Conservation (phyloP, 2,888 invertebrate species). For the Pristionchus entomophagus region DNA sequence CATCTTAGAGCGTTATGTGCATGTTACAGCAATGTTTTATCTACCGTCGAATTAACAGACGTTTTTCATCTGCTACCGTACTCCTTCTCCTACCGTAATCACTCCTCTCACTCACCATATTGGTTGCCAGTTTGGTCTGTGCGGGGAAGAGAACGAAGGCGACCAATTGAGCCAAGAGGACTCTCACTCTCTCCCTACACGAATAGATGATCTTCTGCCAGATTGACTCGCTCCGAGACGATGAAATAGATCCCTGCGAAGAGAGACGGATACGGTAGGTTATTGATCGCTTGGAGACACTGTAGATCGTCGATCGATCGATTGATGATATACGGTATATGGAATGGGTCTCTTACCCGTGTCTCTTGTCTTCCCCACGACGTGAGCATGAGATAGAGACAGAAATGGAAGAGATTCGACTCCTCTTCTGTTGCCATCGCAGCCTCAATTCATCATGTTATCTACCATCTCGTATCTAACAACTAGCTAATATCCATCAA, state of each 20-base stretch:
- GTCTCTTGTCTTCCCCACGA: slow-evolving; percentile 54
- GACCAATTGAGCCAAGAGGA: slow-evolving; percentile 67
- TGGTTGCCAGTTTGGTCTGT: slow-evolving; percentile 52
- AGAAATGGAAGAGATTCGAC: slow-evolving; percentile 60
- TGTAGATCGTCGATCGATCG: too few species aligned
- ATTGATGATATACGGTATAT: too few species aligned
- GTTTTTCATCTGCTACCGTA: neutral
- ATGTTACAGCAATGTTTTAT: too few species aligned
- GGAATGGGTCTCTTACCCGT: neutral
- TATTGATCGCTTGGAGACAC: neutral
- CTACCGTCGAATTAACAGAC: too few species aligned
- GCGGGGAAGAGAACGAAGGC: slow-evolving; percentile 70
- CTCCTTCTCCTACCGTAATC: neutral
- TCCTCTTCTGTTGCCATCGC: slow-evolving; percentile 58
- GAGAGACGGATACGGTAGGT: neutral
- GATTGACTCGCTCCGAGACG: slow-evolving; percentile 47
- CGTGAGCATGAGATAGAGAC: slow-evolving; percentile 59
- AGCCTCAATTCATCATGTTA: slow-evolving; percentile 9
- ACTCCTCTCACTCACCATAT: slow-evolving; percentile 26
- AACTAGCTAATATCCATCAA: too few species aligned
- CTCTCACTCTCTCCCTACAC: slow-evolving; percentile 57
- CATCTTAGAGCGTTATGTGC: neutral
- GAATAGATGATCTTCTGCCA: slow-evolving; percentile 58
- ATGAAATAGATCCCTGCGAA: slow-evolving; percentile 24
- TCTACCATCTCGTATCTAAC: neutral